These are phyloP conservation scores for Spermophilus dauricus DNA, from an alignment of 2,113 vertebrate species.

Conservation along the genomic window DNA sequence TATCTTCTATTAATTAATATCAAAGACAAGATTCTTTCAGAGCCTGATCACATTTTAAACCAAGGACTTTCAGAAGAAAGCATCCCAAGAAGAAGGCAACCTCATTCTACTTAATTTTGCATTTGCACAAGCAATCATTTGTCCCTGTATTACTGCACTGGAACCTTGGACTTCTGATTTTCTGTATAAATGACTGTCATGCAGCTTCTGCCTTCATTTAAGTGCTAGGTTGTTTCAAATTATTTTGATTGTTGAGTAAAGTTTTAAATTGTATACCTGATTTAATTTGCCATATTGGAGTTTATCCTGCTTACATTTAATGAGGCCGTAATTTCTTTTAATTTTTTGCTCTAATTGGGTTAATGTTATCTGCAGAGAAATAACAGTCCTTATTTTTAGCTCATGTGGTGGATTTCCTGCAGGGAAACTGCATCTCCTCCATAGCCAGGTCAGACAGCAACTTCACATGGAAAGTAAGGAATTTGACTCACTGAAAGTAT, in stretches of 20 bases:
- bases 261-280: constrained; percentile 66
- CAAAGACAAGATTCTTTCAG: not conserved
- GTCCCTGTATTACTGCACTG: too few relatives aligned
- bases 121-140: not conserved
- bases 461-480: not conserved
- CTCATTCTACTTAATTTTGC: constrained; percentile 36
- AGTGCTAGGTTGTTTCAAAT: constrained; percentile 22
- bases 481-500: not conserved
- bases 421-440: not conserved
- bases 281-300: constrained; percentile 51
- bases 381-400: constrained; percentile 58
- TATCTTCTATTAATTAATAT: not conserved
- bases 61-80: not conserved
- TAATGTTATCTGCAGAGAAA: constrained; percentile 71
- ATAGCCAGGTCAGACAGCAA: constrained; percentile 26
- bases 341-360: constrained; percentile 69
- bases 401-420: constrained; percentile 25
- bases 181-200: not conserved
- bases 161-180: not conserved
- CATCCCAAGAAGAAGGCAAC: not conserved
- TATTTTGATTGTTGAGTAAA: constrained; percentile 72
- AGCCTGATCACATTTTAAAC: not conserved
- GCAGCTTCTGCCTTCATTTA: not conserved
- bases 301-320: constrained; percentile 70
- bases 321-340: constrained; percentile 62